Percentiles rank a stretch among this genome's conserved stretches.
Conservation (phyloP, 2,888 invertebrate genomes). For the Ophion obscuratus region DNA sequence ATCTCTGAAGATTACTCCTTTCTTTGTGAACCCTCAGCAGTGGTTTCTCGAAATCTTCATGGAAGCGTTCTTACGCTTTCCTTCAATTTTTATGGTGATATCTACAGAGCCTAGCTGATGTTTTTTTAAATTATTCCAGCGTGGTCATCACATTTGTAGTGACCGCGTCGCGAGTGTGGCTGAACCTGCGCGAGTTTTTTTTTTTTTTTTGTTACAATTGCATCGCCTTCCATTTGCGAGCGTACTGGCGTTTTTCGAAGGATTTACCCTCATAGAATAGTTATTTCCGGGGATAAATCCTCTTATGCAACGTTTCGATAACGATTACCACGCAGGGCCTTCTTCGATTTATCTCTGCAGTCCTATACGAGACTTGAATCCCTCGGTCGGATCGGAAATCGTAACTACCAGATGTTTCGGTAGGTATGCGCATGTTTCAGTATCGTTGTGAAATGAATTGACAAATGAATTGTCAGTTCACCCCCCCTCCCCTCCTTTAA, state of each 20-base stretch:
- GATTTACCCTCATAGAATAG: conserved; percentile 8
- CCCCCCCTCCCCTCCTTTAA: not conserved
- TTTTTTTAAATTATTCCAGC: too few species aligned
- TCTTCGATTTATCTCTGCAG: not conserved
- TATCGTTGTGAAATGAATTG: conserved; percentile 16
- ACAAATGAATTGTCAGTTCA: conserved; percentile 7
- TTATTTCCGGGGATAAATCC: conserved; percentile 42
- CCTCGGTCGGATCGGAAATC: not conserved
- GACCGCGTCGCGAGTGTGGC: too few species aligned
- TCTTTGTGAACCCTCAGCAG: too few species aligned
- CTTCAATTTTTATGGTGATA: too few species aligned
- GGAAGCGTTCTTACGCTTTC: too few species aligned
- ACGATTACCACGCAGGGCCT: conserved; percentile 68
- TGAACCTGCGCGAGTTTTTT: too few species aligned
- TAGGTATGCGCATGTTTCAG: conserved; percentile 2
- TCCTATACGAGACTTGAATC: not conserved
- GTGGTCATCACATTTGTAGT: too few species aligned
- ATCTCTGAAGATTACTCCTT: too few species aligned
- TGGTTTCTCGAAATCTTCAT: too few species aligned
- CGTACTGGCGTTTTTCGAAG: not conserved
- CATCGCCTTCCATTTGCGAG: too few species aligned
- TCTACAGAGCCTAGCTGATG: too few species aligned
- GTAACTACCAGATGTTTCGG: not conserved
- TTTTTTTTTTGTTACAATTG: too few species aligned
- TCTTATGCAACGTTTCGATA: conserved; percentile 71